Conservation (phyloP, 2,113 vertebrate species). For the Gopherus evgoodei region DNA sequence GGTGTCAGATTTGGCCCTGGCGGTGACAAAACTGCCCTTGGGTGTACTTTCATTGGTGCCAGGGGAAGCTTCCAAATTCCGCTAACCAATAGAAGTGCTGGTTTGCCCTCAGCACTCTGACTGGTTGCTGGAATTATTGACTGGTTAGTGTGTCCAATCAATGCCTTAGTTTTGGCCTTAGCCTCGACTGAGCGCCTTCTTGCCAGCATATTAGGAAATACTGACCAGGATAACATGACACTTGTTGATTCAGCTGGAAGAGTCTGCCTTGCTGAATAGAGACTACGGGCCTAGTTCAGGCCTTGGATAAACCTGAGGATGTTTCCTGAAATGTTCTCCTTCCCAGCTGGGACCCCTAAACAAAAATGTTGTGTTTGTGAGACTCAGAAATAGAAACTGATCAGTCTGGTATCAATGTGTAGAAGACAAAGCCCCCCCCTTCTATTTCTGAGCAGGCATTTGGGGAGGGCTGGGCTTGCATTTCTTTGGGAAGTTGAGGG, state of each 20-base stretch:
- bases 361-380: neutral
- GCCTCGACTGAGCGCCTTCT: neutral
- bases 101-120: neutral
- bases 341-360: neutral
- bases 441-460: neutral
- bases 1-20: neutral
- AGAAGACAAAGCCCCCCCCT: neutral
- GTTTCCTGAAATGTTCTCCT: neutral
- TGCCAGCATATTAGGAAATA: neutral
- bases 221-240: neutral
- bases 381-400: neutral
- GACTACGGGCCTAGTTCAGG: neutral
- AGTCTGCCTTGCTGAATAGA: neutral
- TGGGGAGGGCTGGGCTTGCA: neutral
- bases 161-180: neutral
- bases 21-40: neutral
- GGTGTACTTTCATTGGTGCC: neutral
- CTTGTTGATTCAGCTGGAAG: neutral
- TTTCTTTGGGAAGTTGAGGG: rapidly evolving
- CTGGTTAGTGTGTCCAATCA: neutral
- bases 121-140: neutral
- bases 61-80: neutral
- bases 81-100: neutral
- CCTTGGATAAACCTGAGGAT: neutral
- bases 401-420: neutral